Conservation (phyloP, 2,888 invertebrate species). For the Drosophila phalerata region DNA sequence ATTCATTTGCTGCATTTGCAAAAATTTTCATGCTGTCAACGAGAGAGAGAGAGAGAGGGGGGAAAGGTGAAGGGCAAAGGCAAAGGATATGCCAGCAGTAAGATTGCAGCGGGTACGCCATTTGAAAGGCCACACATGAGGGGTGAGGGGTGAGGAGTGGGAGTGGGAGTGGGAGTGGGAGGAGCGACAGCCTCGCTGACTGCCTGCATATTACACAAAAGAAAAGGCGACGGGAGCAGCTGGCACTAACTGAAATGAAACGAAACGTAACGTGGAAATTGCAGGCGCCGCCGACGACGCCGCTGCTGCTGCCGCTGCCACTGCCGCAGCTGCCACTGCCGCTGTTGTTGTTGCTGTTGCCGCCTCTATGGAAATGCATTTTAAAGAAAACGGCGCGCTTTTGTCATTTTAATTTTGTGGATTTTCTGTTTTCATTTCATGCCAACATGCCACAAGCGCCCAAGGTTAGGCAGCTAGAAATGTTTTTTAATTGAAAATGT, state of each 20-base stretch:
- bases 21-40: constrained; percentile 70
- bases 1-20: constrained; percentile 82
- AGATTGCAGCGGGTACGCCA: constrained; percentile 33
- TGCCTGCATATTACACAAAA: constrained; percentile 64
- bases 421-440: constrained; percentile 70
- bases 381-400: constrained; percentile 77
- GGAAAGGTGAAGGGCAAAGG: background rate
- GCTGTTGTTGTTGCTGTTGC: constrained; percentile 2
- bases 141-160: background rate
- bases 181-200: constrained; percentile 8
- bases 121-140: constrained; percentile 60
- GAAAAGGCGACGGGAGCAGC: constrained; percentile 69
- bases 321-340: constrained; percentile 6
- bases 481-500: constrained; percentile 76
- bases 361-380: constrained; percentile 74
- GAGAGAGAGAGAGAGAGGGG: constrained; percentile 11
- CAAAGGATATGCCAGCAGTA: constrained; percentile 7
- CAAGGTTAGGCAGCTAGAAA: constrained; percentile 65
- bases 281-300: constrained; percentile 55
- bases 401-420: constrained; percentile 82
- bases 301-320: constrained; percentile 18
- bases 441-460: constrained; percentile 44
- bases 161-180: background rate
- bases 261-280: constrained; percentile 80
- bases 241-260: constrained; percentile 80